phyloP scores from a whole-genome alignment of 2,888 invertebrate species.

The Pyrocoelia pectoralis region DNA sequence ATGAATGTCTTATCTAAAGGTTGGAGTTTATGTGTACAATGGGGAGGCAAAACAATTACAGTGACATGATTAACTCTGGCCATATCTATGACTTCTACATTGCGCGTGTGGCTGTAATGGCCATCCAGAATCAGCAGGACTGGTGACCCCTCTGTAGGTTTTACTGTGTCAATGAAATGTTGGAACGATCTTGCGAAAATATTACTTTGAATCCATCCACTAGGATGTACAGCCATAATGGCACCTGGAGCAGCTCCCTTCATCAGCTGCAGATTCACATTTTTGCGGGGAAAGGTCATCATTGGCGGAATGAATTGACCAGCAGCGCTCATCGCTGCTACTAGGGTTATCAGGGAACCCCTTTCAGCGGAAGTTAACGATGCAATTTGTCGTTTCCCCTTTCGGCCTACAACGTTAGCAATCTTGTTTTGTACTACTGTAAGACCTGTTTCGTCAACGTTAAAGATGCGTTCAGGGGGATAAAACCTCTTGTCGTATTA shows the following conservation, averaged over 20 bases:
- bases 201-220: neutral
- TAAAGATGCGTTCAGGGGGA: conserved; percentile 1
- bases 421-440: conserved; percentile 15
- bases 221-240: neutral
- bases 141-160: neutral
- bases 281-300: neutral
- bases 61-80: neutral
- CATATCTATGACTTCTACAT: neutral
- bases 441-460: conserved; percentile 16
- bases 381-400: conserved; percentile 6
- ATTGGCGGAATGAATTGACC: conserved; percentile 4
- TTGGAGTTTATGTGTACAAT: neutral
- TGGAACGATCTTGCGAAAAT: neutral
- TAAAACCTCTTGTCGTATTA: neutral
- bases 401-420: neutral
- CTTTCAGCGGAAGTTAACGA: neutral
- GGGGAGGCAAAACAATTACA: neutral
- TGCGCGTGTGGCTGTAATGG: neutral
- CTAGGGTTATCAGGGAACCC: neutral
- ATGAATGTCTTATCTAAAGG: neutral
- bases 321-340: neutral
- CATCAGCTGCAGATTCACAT: neutral
- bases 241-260: neutral
- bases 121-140: neutral
- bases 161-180: neutral